These are phyloP conservation scores for Palloptera scutellata DNA, from an alignment of 2,888 invertebrate genomes.

Conservation along the genomic window DNA sequence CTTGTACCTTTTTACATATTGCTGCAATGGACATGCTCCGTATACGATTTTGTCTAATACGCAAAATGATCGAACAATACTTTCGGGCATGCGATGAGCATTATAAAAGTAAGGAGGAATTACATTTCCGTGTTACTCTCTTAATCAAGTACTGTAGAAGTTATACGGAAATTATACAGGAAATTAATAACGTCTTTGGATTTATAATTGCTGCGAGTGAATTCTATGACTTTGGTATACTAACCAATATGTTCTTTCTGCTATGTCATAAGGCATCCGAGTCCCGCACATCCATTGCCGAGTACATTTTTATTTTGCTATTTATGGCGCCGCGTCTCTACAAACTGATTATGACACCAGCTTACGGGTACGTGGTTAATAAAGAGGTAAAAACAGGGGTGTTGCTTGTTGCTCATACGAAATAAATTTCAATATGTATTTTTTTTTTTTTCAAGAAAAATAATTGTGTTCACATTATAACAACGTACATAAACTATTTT, in stretches of 20 bases:
- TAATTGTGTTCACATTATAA: slow-evolving; percentile 46
- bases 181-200: slow-evolving; percentile 49
- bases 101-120: slow-evolving; percentile 6
- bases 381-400: slow-evolving; percentile 49
- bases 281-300: slow-evolving; percentile 35
- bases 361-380: slow-evolving; percentile 48
- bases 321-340: slow-evolving; percentile 49
- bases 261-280: slow-evolving; percentile 52
- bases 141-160: slow-evolving; percentile 36
- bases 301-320: slow-evolving; percentile 47
- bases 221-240: slow-evolving; percentile 56
- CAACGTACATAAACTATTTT: slow-evolving; percentile 38
- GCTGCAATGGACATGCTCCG: slow-evolving; percentile 54
- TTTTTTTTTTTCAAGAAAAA: slow-evolving; percentile 41
- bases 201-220: slow-evolving; percentile 40
- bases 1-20: slow-evolving; percentile 47
- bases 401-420: background rate
- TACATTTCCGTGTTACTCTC: slow-evolving; percentile 28
- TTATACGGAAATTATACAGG: slow-evolving; percentile 46
- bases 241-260: slow-evolving; percentile 52
- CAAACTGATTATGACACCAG: slow-evolving; percentile 49
- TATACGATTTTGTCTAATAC: slow-evolving; percentile 52
- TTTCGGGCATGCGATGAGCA: background rate
- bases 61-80: slow-evolving; percentile 42
- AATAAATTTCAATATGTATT: too few relatives aligned